phyloP scores from a whole-genome alignment of 2,113 vertebrate species.

The Genyomyrus donnyi region DNA sequence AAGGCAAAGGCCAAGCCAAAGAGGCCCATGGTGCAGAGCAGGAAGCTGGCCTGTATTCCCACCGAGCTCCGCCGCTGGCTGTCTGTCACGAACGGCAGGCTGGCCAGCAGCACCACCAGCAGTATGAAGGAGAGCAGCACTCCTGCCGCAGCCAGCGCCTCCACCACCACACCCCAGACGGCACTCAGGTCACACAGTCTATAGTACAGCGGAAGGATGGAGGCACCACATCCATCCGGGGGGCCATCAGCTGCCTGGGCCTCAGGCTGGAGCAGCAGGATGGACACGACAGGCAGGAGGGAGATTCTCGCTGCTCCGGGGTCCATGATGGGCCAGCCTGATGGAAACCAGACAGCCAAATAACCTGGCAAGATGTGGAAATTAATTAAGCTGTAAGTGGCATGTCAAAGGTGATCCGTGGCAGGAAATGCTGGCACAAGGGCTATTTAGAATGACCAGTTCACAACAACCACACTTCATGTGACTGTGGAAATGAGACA shows the following conservation, averaged over 20 bases:
- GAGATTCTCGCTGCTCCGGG: not conserved
- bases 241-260: conserved; percentile 22
- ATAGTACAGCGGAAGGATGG: conserved; percentile 68
- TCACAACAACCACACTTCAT: not conserved
- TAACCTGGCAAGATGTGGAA: not conserved
- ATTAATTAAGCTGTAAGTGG: not conserved
- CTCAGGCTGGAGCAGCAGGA: conserved; percentile 34
- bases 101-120: conserved; percentile 70
- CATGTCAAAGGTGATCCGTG: not conserved
- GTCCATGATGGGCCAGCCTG: conserved; percentile 11
- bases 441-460: not conserved
- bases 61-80: conserved; percentile 62
- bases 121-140: conserved; percentile 72
- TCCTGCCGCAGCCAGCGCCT: conserved; percentile 70
- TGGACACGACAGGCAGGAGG: conserved; percentile 20
- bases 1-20: conserved; percentile 86
- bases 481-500: not conserved
- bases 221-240: conserved; percentile 62
- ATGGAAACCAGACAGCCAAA: not conserved
- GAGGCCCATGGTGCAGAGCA: conserved; percentile 75
- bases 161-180: conserved; percentile 77
- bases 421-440: not conserved
- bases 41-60: conserved; percentile 67
- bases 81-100: conserved; percentile 71
- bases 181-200: conserved; percentile 77